Base-by-base conservation (phyloP, 2,888 invertebrate genomes). In the Nymphalis urticae region DNA sequence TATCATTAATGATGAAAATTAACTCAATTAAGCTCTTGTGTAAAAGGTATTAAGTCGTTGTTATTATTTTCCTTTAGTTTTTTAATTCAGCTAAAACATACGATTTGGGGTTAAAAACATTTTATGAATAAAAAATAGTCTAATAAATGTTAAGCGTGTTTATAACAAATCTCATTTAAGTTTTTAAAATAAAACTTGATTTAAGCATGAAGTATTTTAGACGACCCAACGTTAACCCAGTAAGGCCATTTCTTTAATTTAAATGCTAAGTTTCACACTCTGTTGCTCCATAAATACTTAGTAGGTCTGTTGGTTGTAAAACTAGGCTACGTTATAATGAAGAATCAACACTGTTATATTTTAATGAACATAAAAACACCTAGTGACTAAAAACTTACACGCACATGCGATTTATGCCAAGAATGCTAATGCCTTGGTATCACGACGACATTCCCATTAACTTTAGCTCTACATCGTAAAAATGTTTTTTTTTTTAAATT, bases 291-390 rank as follows among this genome's bases (percentile, higher is more conserved):
- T 70, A 70, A 72, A 70, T 64, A 68, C 68, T 72, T 53, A 62
- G 65, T 70, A 64, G 61, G 56, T 67, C 61, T 56, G 68, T 65
- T 62, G 70, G 67, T 66, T 63, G 19, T 64, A 66, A 73, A 74
- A 70, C 70, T 74, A 69, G 73, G 73, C 70, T 73, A 62, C 66
- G 68, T 72, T 70, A 60, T 74, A 74, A 74, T 73, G 72, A 56
- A 66, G 72, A 72, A 72, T 72, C 70, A 74, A 73, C 73, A 70
- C 62, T 53, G 59, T 70, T 70, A 64, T 66, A 70, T 72, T 72
- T 70, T 72, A 72, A 72, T 68, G 65, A 72, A 67, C 70, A 63
- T 59, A 67, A 68, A 72, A 72, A 65, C 68, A 62, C 62, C 65
- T 63, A 60, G 51, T 42, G 48, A 51, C n/a, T 48, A 63, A 72